Percentiles rank a stretch among this genome's conserved stretches.
Evolutionary conservation across 2,113 vertebrate species (phyloP).

Genomic region (Lepisosteus oculatus): DNA sequence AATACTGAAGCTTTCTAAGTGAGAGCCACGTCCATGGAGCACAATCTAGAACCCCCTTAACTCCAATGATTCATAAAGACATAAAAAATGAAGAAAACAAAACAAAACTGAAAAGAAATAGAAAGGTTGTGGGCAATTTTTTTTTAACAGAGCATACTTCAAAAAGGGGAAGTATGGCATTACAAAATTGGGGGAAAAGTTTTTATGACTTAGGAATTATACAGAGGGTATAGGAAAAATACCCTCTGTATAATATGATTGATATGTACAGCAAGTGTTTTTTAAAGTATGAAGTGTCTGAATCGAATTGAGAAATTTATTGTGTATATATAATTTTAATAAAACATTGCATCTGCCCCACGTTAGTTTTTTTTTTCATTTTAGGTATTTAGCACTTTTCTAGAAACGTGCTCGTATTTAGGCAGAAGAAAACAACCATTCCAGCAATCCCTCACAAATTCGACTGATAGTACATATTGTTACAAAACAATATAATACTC

Average conservation of each 20-base stretch:
- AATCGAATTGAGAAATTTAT: conserved; percentile 26
- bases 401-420: conserved; percentile 23
- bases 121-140: conserved; percentile 50
- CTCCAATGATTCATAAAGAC: conserved; percentile 31
- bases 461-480: conserved; percentile 11
- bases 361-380: conserved; percentile 10
- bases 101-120: conserved; percentile 42
- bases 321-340: conserved; percentile 28
- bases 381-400: conserved; percentile 23
- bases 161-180: too few species aligned
- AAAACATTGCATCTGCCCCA: conserved; percentile 22
- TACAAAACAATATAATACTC: neutral
- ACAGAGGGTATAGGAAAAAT: neutral
- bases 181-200: too few species aligned
- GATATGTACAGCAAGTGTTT: conserved; percentile 46
- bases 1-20: conserved; percentile 56
- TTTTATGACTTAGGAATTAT: neutral
- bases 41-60: conserved; percentile 36
- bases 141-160: conserved; percentile 43
- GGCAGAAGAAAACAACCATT: conserved; percentile 27
- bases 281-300: conserved; percentile 36
- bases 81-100: conserved; percentile 45
- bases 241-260: too few species aligned
- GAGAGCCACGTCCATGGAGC: conserved; percentile 49
- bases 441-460: conserved; percentile 1